These are phyloP conservation scores for Maconellicoccus hirsutus DNA, from an alignment of 1,140 invertebrate species.

Conservation along the genomic window DNA sequence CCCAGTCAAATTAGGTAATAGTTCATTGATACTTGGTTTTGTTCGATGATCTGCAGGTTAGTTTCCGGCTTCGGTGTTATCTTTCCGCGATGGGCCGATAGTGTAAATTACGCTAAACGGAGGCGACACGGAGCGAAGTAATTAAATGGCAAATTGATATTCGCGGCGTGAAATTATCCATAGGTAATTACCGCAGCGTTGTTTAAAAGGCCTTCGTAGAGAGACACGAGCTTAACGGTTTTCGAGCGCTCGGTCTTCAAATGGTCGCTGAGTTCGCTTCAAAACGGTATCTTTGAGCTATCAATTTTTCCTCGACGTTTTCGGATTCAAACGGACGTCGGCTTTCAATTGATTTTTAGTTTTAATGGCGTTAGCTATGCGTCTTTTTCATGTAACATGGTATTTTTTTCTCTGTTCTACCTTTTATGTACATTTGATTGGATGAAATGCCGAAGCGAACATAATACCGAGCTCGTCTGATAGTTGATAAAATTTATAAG, in stretches of 20 bases:
- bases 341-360: neutral
- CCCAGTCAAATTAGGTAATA: conserved; percentile 8
- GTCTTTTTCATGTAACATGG: neutral
- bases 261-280: neutral
- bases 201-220: neutral
- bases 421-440: neutral
- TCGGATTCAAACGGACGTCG: neutral
- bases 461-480: too few species aligned
- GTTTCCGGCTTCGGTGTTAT: neutral
- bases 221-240: neutral
- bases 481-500: too few species aligned
- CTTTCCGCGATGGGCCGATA: too few species aligned
- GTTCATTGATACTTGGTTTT: neutral
- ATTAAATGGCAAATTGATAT: conserved; percentile 17
- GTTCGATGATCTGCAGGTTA: neutral
- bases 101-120: neutral
- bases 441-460: too few species aligned
- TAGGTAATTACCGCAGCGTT: neutral
- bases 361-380: neutral
- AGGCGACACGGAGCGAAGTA: conserved; percentile 13
- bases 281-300: neutral
- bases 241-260: neutral
- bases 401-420: neutral
- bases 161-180: conserved; percentile 14
- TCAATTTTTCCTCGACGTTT: neutral